Evolutionary conservation across 2,888 invertebrate species (phyloP), one percentile per base, ranked within the genome.

Genomic region (Acleris sparsana): DNA sequence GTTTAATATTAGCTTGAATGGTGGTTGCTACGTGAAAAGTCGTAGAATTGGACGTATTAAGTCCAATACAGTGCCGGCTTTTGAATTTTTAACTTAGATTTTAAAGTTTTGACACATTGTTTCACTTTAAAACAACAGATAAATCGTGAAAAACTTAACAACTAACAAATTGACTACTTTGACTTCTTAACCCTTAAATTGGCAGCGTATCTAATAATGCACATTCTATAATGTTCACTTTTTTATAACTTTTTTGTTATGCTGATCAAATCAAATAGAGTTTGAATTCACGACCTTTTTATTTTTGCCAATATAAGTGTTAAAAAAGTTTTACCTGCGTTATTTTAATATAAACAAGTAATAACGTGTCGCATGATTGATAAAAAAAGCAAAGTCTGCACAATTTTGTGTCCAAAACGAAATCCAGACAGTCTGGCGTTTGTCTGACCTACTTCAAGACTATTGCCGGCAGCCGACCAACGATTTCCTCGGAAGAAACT

Each of bases 1-100:
- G 92, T 66, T 62, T 62, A 46, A 56, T 56, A 65, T 55, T 65
- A 65, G 60, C 60, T 18, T 53, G 46, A 20, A 6, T 33, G 60
- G 43, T 43, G 16, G 44, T 44, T 20, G 57, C 33, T 56, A 57
- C 57, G 51, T 58, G 17, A 16, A 17, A n/a, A 22, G 4, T 13
- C 11, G 18, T 11, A 53, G 4, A 5, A 9, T n/a, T 53, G 18
- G 39, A 39, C 9, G 18, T 20, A 22, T 13, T 13, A 1, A 18
- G 13, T 13, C 16, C 18, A 11, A 18, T 11, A 18, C 0, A 13
- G 13, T 20, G 18, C n/a, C 49, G 7, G 11, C 3, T 33, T 44
- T 9, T 17, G 22, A 13, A 18, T 1, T 20, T 44, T 22, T 44
- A 16, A 53, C 6, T n/a, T 16, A 39, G 11, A 22, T 22, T 44